Base-by-base conservation (phyloP, 2,888 invertebrate species). In the Aporophyla lueneburgensis region DNA sequence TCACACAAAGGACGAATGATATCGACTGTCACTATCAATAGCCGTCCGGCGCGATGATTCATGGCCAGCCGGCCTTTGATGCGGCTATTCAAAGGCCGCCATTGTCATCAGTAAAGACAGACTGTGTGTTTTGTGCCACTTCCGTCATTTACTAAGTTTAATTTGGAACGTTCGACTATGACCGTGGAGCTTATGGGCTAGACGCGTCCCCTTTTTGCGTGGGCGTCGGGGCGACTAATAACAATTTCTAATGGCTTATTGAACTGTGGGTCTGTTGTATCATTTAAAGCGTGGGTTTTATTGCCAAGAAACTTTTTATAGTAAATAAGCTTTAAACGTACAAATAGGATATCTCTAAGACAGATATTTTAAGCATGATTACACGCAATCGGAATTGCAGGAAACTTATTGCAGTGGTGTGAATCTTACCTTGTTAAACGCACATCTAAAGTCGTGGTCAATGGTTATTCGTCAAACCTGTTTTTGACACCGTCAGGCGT, bases 11-110 rank as follows among this genome's bases (percentile, higher is more conserved):
- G 33, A 10, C 54, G 62, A 21, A 10, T 56, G 33, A 46, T 62
- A 71, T 72, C 59, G 59, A 40, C 68, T 71, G 62, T 54, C 83
- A 33, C n/a, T 67, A 33, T 78, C 33, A 78, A 78, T 68, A 49
- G 33, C 27, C 43, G 56, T 46, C 51, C 62, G 16, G 9, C 16
- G 33, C 53, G n/a, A 78, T 68, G 58, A 78, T 71, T 80, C 49
- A 81, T 68, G 19, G 46, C 27, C 56, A 51, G 5, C 49, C 49
- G 46, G 24, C 63, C 79, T 78, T 80, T 78, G 54, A 77, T 51
- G n/a, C 58, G 61, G 51, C n/a, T 14, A 68, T 69, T 40, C 63
- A 82, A 40, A 54, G 40, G 58, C n/a, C 49, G 58, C 83, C 24
- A 69, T 81, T 83, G 72, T 83, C 68, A 63, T 33, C 40, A 9